Percentiles rank a stretch among this genome's conserved stretches.
These are phyloP conservation scores for Burhinus oedicnemus DNA, from an alignment of 2,113 vertebrate species.

Conservation along the genomic window DNA sequence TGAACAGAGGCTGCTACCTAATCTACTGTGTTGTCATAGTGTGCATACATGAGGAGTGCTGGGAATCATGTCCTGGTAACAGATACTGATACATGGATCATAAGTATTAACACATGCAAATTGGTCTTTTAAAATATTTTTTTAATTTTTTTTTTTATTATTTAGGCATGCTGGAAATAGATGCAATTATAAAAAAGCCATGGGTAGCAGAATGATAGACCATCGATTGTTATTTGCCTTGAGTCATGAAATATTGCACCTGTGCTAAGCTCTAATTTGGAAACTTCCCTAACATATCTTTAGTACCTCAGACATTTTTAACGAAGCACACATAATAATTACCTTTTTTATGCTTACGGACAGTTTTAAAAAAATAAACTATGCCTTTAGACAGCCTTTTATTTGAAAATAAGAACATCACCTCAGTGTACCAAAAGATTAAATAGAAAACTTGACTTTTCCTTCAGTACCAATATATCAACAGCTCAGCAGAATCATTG, in stretches of 20 bases:
- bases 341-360: background rate
- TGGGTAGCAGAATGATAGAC: background rate
- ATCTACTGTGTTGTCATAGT: background rate
- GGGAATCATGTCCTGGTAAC: background rate
- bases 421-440: background rate
- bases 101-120: background rate
- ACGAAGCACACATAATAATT: background rate
- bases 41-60: background rate
- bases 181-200: background rate
- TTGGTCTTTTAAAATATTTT: background rate
- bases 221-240: background rate
- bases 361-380: background rate
- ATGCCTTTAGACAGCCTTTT: background rate
- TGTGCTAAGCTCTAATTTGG: background rate
- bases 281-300: background rate
- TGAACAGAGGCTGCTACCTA: background rate
- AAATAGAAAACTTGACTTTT: background rate
- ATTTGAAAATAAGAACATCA: background rate
- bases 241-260: background rate
- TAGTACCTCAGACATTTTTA: background rate
- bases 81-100: background rate
- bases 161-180: background rate
- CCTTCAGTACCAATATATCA: background rate
- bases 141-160: background rate
- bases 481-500: background rate